Evolutionary conservation across 2,888 invertebrate genomes (phyloP).

Genomic region (Drosophila borborema): DNA sequence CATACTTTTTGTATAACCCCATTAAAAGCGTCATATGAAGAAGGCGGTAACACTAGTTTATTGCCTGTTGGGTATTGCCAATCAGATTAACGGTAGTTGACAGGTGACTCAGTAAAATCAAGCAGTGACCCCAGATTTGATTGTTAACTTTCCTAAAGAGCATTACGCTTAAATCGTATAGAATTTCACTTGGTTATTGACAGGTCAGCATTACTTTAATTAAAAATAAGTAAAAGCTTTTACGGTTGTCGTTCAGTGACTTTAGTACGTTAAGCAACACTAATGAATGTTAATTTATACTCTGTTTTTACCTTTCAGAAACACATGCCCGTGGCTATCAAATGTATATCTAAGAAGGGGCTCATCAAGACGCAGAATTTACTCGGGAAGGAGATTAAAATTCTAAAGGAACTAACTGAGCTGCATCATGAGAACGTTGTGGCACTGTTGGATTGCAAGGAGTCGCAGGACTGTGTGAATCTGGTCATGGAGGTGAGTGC

Average conservation of each 20-base stretch:
- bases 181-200: constrained; percentile 8
- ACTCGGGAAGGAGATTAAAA: constrained; percentile 99
- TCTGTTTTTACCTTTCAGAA: constrained; percentile 87
- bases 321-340: constrained; percentile 96
- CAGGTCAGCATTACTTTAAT: background rate
- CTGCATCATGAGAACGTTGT: constrained; percentile 99
- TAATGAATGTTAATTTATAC: constrained; percentile 46
- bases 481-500: constrained; percentile 98
- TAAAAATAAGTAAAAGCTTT: constrained; percentile 1
- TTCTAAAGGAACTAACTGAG: constrained; percentile 98
- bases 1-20: background rate
- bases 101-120: constrained; percentile 18
- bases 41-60: background rate
- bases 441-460: constrained; percentile 98
- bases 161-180: constrained; percentile 2
- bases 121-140: constrained; percentile 11
- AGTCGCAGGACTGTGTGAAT: constrained; percentile 97
- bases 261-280: constrained; percentile 32
- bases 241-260: constrained; percentile 40
- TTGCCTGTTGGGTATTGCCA: background rate
- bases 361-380: constrained; percentile 98
- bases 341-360: constrained; percentile 99
- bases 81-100: constrained; percentile 28
- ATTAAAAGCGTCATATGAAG: background rate
- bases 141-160: constrained; percentile 13